Percentiles rank a stretch among this genome's conserved stretches.
Conservation (phyloP, 2,888 invertebrate genomes). For the Molorchus minor region DNA sequence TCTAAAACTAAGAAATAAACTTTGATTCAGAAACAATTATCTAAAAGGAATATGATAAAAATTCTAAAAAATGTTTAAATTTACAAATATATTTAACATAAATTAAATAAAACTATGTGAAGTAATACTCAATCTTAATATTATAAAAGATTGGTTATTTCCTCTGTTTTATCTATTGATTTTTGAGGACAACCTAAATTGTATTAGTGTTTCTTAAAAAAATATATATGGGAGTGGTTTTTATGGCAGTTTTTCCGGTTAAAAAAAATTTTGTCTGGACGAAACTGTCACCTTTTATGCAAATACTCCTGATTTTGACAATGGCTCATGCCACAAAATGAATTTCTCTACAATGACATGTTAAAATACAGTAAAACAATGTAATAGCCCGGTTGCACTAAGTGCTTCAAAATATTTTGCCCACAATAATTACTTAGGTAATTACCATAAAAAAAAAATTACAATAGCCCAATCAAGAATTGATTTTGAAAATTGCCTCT, state of each 20-base stretch:
- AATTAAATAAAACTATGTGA: too few relatives aligned
- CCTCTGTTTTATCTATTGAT: too few relatives aligned
- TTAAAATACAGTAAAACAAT: slow-evolving; percentile 55
- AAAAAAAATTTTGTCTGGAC: slow-evolving; percentile 28
- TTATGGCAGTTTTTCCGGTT: slow-evolving; percentile 46
- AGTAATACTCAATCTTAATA: too few relatives aligned
- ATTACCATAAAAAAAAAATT: slow-evolving; percentile 54
- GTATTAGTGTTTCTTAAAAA: too few relatives aligned
- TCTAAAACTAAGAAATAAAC: too few relatives aligned
- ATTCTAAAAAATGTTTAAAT: too few relatives aligned
- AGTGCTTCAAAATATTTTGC: slow-evolving; percentile 63
- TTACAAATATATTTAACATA: too few relatives aligned
- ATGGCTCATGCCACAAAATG: slow-evolving; percentile 24
- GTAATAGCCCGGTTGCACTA: slow-evolving; percentile 65
- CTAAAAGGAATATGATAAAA: too few relatives aligned
- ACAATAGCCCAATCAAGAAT: slow-evolving; percentile 62
- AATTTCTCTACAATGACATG: slow-evolving; percentile 38
- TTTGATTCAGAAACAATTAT: too few relatives aligned
- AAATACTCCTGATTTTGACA: slow-evolving; percentile 47
- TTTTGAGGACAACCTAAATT: too few relatives aligned
- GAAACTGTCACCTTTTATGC: slow-evolving; percentile 51
- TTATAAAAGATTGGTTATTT: too few relatives aligned
- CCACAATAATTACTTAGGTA: slow-evolving; percentile 55
- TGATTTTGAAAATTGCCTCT: slow-evolving; percentile 41
- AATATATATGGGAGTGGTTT: slow-evolving; percentile 48